Percentiles rank a stretch among this genome's conserved stretches.
phyloP scores from a whole-genome alignment of 2,113 vertebrate genomes.

The Epinephelus fuscoguttatus region DNA sequence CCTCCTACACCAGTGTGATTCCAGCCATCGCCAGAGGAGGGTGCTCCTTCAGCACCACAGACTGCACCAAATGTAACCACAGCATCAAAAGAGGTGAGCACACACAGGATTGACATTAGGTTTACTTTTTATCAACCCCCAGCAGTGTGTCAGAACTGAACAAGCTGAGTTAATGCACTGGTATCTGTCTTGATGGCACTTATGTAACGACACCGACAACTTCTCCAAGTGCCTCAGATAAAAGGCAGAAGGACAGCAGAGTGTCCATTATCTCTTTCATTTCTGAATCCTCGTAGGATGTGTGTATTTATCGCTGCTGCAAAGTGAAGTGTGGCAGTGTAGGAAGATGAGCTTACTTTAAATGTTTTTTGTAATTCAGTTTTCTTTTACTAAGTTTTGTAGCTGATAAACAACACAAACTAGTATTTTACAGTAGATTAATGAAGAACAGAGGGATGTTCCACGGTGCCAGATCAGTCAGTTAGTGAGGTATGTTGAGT shows the following conservation, averaged over 20 bases:
- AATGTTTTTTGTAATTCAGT: background rate
- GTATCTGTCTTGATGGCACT: background rate
- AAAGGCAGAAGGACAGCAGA: background rate
- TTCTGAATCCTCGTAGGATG: background rate
- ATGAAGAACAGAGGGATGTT: background rate
- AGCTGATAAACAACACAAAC: background rate
- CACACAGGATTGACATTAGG: background rate
- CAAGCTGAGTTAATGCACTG: background rate
- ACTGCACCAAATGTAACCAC: conserved; percentile 88
- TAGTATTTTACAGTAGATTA: background rate
- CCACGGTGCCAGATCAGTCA: background rate
- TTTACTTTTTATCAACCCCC: conserved; percentile 1
- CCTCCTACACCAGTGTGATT: conserved; percentile 87
- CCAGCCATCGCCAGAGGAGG: conserved; percentile 87
- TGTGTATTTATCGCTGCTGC: background rate
- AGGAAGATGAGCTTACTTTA: too few relatives aligned
- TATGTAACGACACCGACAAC: background rate
- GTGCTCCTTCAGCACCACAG: conserved; percentile 82
- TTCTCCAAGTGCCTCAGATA: background rate
- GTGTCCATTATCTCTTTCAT: background rate
- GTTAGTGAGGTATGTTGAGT: background rate
- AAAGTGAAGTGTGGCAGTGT: background rate
- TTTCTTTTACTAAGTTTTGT: too few relatives aligned
- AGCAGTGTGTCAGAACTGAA: background rate
- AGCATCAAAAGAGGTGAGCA: conserved; percentile 91